Evolutionary conservation across 1,140 invertebrate species (phyloP).

Genomic region (Penaeus indicus): DNA sequence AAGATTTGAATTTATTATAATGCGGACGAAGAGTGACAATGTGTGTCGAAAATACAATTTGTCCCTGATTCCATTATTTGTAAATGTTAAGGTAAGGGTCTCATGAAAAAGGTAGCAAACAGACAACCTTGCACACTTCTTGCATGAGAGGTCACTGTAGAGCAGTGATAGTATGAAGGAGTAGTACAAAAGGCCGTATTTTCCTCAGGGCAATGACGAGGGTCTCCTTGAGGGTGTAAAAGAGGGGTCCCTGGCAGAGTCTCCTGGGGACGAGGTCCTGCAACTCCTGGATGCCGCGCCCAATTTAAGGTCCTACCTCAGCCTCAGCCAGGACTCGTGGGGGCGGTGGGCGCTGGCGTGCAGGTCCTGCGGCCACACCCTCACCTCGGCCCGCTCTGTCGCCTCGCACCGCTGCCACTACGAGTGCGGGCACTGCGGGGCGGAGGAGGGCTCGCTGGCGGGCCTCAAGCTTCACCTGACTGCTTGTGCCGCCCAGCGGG

Average conservation of each 20-base stretch:
- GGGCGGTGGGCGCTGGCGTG: conserved; percentile 23
- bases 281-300: conserved; percentile 35
- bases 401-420: conserved; percentile 33
- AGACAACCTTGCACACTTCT: too few species aligned
- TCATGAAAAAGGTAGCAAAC: too few species aligned
- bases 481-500: neutral
- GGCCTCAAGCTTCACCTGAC: conserved; percentile 1
- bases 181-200: conserved; percentile 7
- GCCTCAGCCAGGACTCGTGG: neutral
- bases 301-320: conserved; percentile 32
- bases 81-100: too few species aligned
- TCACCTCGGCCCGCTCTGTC: conserved; percentile 30
- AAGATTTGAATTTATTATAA: too few species aligned
- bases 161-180: neutral
- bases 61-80: too few species aligned
- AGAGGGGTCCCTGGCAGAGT: conserved; percentile 4
- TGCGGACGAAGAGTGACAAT: too few species aligned
- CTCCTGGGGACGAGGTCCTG: conserved; percentile 26
- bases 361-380: conserved; percentile 22
- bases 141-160: neutral
- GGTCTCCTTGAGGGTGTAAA: conserved; percentile 3
- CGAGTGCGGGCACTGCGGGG: conserved; percentile 13
- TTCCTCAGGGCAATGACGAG: conserved; percentile 49
- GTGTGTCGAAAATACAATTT: too few species aligned
- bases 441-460: conserved; percentile 10